Evolutionary conservation across 2,797 vertebrate species (phyloP).

Genomic region (Anolis apletophallus): DNA sequence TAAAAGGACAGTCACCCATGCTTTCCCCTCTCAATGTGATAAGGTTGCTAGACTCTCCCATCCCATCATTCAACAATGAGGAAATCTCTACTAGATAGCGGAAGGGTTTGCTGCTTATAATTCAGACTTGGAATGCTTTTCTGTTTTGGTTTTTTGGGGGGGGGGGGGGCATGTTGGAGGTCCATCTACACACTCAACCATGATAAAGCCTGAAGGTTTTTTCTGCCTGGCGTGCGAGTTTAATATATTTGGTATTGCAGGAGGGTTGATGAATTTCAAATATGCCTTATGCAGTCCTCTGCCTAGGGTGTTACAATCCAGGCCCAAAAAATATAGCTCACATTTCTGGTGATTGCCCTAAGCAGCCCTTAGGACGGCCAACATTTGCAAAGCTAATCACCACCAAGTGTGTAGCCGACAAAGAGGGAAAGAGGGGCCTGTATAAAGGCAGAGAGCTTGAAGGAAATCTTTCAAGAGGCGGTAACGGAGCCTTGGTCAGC

Average conservation of each 20-base stretch:
- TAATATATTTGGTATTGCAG: neutral
- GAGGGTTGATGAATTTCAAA: neutral
- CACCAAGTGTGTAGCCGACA: neutral
- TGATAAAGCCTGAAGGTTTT: neutral
- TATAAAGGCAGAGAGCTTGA: slow-evolving; percentile 29
- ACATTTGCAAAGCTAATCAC: neutral
- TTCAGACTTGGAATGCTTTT: neutral
- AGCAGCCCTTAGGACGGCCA: neutral
- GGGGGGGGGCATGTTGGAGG: neutral
- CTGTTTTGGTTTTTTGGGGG: too few relatives aligned
- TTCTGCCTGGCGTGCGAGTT: neutral
- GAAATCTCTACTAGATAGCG: neutral
- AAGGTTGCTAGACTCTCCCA: neutral
- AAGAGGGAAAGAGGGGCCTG: neutral
- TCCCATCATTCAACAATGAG: too few relatives aligned
- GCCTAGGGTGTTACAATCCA: neutral
- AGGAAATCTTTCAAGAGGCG: slow-evolving; percentile 27
- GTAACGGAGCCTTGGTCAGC: slow-evolving; percentile 28
- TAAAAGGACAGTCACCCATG: too few relatives aligned
- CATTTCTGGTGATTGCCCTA: neutral
- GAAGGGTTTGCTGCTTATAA: neutral
- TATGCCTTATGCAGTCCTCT: neutral
- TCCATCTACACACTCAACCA: neutral
- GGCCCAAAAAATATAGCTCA: neutral
- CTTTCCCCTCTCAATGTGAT: too few relatives aligned